Percentiles rank a stretch among this genome's conserved stretches.
phyloP scores from a whole-genome alignment of 2,888 invertebrate genomes.

The Bembecia ichneumoniformis region DNA sequence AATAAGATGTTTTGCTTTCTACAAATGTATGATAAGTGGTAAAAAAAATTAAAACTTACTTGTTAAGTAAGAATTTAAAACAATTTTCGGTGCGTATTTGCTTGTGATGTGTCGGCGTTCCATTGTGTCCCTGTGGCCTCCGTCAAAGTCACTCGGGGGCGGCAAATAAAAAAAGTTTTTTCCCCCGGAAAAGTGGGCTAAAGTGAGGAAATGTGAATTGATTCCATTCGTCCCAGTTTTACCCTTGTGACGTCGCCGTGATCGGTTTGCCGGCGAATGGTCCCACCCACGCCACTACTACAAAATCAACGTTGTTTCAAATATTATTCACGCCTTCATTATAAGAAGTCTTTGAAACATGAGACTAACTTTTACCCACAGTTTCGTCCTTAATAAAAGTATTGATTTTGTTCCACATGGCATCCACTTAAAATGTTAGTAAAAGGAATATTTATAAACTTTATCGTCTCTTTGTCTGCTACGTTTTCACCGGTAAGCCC shows the following conservation, averaged over 20 bases:
- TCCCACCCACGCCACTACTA: conserved; percentile 2
- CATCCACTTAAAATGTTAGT: too few relatives aligned
- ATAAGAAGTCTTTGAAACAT: not conserved
- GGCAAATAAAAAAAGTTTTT: conserved; percentile 51
- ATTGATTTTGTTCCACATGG: too few relatives aligned
- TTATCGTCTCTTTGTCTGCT: too few relatives aligned
- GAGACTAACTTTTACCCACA: too few relatives aligned
- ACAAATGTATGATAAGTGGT: too few relatives aligned
- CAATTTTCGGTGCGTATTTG: conserved; percentile 5
- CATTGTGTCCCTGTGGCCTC: conserved; percentile 18
- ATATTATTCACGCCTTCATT: conserved; percentile 1
- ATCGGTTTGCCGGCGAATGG: not conserved
- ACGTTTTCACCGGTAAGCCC: too few relatives aligned
- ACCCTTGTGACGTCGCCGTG: conserved; percentile 10
- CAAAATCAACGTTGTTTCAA: conserved; percentile 7
- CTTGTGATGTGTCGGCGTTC: conserved; percentile 24
- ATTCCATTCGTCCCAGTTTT: conserved; percentile 16
- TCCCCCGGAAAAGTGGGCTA: conserved; percentile 21
- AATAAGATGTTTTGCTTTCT: too few relatives aligned
- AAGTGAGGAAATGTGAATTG: conserved; percentile 39
- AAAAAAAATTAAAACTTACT: too few relatives aligned
- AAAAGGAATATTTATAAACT: too few relatives aligned
- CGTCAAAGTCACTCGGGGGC: conserved; percentile 48
- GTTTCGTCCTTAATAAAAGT: too few relatives aligned
- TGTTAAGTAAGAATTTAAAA: not conserved